A percentile compares a stretch with the other conserved stretches of the same genome.
These are phyloP conservation scores for Kryptolebias marmoratus DNA, from an alignment of 2,113 vertebrate species.

Conservation along the genomic window DNA sequence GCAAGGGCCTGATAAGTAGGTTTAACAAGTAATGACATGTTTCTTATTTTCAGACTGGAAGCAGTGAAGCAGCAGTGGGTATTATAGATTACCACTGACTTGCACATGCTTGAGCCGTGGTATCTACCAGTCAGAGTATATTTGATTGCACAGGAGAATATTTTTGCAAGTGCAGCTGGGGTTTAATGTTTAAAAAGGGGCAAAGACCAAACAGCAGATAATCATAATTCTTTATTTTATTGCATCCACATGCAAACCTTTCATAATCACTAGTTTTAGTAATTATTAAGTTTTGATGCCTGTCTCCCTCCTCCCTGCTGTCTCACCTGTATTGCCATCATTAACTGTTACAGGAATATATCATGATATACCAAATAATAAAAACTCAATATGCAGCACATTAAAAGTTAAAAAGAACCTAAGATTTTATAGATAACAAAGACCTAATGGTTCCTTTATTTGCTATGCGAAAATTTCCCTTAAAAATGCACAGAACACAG, in stretches of 20 bases:
- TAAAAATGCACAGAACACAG: too few species aligned
- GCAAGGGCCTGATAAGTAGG: conserved; percentile 47
- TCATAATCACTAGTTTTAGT: neutral
- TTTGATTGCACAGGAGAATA: conserved; percentile 11
- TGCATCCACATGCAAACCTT: neutral
- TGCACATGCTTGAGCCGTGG: conserved; percentile 29
- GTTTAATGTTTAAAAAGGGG: conserved; percentile 11
- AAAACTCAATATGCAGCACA: too few species aligned
- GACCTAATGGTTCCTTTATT: neutral
- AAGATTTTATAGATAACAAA: neutral
- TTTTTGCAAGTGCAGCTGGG: neutral
- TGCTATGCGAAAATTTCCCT: neutral
- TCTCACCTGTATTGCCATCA: too few species aligned
- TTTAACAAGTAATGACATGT: conserved; percentile 65
- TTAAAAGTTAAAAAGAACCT: too few species aligned
- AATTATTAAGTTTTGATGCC: too few species aligned
- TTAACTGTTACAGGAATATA: too few species aligned
- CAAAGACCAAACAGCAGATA: neutral
- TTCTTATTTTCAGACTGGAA: conserved; percentile 59
- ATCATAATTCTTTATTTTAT: neutral
- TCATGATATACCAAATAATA: too few species aligned
- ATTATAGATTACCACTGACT: conserved; percentile 37
- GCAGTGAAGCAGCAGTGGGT: conserved; percentile 49
- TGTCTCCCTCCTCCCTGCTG: too few species aligned
- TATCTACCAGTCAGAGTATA: conserved; percentile 21